A percentile compares a stretch with the other conserved stretches of the same genome.
phyloP scores from a whole-genome alignment of 2,797 vertebrate genomes.

The Nannoperca australis region DNA sequence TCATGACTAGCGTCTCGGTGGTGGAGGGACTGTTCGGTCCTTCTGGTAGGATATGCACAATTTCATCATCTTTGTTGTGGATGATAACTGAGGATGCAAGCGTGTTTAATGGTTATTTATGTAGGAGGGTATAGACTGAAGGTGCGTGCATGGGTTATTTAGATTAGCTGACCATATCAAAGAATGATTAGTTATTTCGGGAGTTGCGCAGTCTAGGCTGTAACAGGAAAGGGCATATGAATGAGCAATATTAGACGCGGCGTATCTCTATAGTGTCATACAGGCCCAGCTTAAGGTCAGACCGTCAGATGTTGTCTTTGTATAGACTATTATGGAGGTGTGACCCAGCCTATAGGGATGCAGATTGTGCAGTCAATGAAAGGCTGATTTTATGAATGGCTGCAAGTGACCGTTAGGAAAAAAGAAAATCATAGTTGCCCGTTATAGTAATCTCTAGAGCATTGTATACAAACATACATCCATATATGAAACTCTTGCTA shows the following conservation, averaged over 20 bases:
- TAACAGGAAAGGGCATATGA: conserved; percentile 49
- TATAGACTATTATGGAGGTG: conserved; percentile 6
- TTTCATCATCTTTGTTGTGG: conserved; percentile 48
- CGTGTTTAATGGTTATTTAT: not conserved
- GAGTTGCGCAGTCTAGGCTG: conserved; percentile 65
- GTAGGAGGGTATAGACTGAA: not conserved
- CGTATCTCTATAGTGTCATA: conserved; percentile 37
- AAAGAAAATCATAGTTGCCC: conserved; percentile 34
- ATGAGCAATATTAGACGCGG: conserved; percentile 55
- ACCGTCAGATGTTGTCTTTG: conserved; percentile 16
- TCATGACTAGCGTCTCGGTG: conserved; percentile 72
- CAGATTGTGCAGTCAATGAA: conserved; percentile 54
- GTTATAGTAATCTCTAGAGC: conserved; percentile 18
- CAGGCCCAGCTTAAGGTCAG: conserved; percentile 63
- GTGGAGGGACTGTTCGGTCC: conserved; percentile 67
- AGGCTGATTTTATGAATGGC: conserved; percentile 76
- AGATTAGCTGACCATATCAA: not conserved
- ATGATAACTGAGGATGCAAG: conserved; percentile 7
- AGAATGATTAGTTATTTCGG: conserved; percentile 30
- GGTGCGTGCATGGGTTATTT: conserved; percentile 8
- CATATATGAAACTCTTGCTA: not conserved
- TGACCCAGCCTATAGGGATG: conserved; percentile 27
- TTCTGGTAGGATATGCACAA: conserved; percentile 62
- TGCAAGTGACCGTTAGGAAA: conserved; percentile 23
- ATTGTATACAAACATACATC: not conserved